Evolutionary conservation across 1,140 invertebrate species (phyloP), one percentile per base, ranked within the genome.

Genomic region (Mactra quadrangularis): DNA sequence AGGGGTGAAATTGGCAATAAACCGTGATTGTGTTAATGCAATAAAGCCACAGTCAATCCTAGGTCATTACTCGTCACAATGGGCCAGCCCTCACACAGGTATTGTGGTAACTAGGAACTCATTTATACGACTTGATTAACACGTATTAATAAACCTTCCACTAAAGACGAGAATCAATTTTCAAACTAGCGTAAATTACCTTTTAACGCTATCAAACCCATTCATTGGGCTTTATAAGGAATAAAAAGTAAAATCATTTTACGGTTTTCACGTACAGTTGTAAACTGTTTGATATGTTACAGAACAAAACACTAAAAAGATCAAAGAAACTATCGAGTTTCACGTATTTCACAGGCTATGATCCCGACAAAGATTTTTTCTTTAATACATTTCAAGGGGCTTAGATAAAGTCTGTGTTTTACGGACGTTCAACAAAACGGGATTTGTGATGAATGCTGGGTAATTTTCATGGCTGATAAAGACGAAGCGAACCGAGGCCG

Each of bases 101-200:
- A 41, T 41, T 6, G 38, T 7, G 15, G 38, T 47, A 57, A 35
- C 52, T 72, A 55, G 25, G 31, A 57, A 41, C 50, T 41, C 50
- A 72, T 72, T 52, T 52, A 72, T 6, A 13, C 31, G 47, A 53
- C 11, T 72, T 47, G 72, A 62, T 62, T 47, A 76, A 41, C 38
- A 55, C 47, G 45, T 64, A 78, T 66, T 78, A 66, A 78, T 78
- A 78, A 78, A 78, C 33, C 33, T 38, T 45, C 59, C 60, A 55
- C 75, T 78, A 66, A 57, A 78, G 33, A 53, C 50, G 22, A 68
- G 50, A 78, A 78, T 68, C 62, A 78, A 78, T 78, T 78, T 68
- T 57, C 75, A 78, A 35, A 68, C 60, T 55, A 47, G 75, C 75
- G 75, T 78, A 57, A 78, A 78, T 55, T 38, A 47, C 33, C 75